phyloP scores from a whole-genome alignment of 2,113 vertebrate species.

The Callocephalon fimbriatum region DNA sequence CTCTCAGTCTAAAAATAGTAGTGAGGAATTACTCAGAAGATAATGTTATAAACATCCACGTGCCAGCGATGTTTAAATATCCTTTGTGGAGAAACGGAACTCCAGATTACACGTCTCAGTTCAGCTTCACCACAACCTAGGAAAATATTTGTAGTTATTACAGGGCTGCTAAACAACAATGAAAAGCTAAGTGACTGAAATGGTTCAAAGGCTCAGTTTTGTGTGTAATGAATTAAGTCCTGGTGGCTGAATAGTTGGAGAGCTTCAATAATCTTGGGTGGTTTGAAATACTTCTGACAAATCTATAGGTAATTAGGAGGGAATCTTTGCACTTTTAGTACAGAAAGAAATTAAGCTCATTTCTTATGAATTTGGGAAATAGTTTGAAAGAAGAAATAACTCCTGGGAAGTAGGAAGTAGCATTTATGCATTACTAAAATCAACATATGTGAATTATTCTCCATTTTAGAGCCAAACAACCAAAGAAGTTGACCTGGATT shows the following conservation, averaged over 20 bases:
- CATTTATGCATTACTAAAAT: constrained; percentile 19
- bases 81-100: constrained; percentile 23
- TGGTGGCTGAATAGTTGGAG: background rate
- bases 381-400: constrained; percentile 3
- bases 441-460: background rate
- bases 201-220: background rate
- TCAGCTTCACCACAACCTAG: background rate
- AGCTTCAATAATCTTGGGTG: background rate
- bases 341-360: background rate
- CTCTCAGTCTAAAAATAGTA: constrained; percentile 13
- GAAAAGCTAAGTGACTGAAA: constrained; percentile 48
- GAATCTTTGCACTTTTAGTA: background rate
- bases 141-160: constrained; percentile 32
- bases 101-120: background rate
- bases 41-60: background rate
- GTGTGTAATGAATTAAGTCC: constrained; percentile 2
- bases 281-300: background rate
- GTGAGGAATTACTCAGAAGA: constrained; percentile 1
- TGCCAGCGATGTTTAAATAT: constrained; percentile 6
- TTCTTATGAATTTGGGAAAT: background rate
- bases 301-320: background rate
- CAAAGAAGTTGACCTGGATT: background rate
- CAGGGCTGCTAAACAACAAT: background rate
- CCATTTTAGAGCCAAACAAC: background rate
- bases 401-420: background rate